Evolutionary conservation across 2,888 invertebrate genomes (phyloP).

Genomic region (Aproaerema taeniolella): DNA sequence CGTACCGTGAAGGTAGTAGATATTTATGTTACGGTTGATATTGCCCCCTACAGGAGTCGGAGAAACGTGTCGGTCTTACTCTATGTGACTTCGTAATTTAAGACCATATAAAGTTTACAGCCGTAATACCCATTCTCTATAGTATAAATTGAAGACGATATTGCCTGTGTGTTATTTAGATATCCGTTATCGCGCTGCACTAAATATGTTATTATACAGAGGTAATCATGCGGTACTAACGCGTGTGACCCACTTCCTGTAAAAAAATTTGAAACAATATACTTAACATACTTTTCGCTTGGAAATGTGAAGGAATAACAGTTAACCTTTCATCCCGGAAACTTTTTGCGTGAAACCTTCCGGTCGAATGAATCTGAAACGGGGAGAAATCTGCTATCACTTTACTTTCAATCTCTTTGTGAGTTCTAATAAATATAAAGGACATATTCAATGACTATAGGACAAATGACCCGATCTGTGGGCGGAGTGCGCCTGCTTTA

Average conservation of each 20-base stretch:
- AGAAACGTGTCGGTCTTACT: not conserved
- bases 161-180: no score
- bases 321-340: conserved; percentile 15
- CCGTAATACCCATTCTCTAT: no score
- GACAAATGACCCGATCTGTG: conserved; percentile 17
- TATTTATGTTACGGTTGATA: no score
- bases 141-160: no score
- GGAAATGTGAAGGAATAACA: conserved; percentile 15
- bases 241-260: conserved; percentile 10
- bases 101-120: not conserved
- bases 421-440: conserved; percentile 21
- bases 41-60: no score
- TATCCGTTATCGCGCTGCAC: no score
- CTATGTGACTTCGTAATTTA: not conserved
- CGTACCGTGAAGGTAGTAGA: not conserved
- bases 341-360: conserved; percentile 17
- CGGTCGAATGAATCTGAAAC: conserved; percentile 20
- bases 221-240: conserved; percentile 5
- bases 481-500: no score
- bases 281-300: not conserved
- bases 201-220: no score
- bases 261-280: conserved; percentile 9
- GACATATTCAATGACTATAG: conserved; percentile 16
- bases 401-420: conserved; percentile 23
- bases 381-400: conserved; percentile 21